Evolutionary conservation across 2,888 invertebrate genomes (phyloP).

Genomic region (Brachyptera putata): DNA sequence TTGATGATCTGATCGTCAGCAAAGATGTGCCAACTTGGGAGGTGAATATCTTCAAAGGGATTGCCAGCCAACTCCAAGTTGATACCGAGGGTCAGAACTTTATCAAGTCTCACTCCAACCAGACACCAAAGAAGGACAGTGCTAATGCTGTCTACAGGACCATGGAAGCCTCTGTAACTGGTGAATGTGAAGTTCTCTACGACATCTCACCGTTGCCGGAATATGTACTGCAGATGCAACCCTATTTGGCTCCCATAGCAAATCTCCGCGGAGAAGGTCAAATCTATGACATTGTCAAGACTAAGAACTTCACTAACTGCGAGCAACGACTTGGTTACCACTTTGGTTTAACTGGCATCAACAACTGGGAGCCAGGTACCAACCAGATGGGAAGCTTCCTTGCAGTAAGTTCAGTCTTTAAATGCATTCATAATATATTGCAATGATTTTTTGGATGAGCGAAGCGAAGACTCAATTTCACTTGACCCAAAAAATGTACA

Average conservation of each 20-base stretch:
- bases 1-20: slow-evolving; percentile 52
- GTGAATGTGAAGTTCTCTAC: slow-evolving; percentile 68
- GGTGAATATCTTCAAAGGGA: slow-evolving; percentile 65
- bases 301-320: slow-evolving; percentile 60
- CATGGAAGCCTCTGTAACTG: slow-evolving; percentile 57
- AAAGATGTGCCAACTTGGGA: slow-evolving; percentile 55
- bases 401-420: slow-evolving; percentile 38
- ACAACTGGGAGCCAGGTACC: slow-evolving; percentile 51
- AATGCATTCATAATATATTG: too few relatives aligned
- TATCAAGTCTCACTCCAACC: slow-evolving; percentile 50
- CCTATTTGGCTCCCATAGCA: slow-evolving; percentile 50
- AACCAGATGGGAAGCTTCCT: slow-evolving; percentile 53
- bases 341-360: slow-evolving; percentile 56
- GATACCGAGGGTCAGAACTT: slow-evolving; percentile 57
- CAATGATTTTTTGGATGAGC: too few relatives aligned
- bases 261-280: slow-evolving; percentile 43
- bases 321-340: slow-evolving; percentile 60
- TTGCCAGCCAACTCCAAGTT: slow-evolving; percentile 64
- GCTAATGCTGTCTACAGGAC: slow-evolving; percentile 59
- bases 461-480: too few relatives aligned
- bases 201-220: slow-evolving; percentile 57
- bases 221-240: slow-evolving; percentile 52
- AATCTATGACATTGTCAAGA: slow-evolving; percentile 60
- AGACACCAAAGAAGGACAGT: slow-evolving; percentile 40
- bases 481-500: too few relatives aligned